Base-by-base conservation (phyloP, 1,140 invertebrate genomes). In the Drosophila repletoides region DNA sequence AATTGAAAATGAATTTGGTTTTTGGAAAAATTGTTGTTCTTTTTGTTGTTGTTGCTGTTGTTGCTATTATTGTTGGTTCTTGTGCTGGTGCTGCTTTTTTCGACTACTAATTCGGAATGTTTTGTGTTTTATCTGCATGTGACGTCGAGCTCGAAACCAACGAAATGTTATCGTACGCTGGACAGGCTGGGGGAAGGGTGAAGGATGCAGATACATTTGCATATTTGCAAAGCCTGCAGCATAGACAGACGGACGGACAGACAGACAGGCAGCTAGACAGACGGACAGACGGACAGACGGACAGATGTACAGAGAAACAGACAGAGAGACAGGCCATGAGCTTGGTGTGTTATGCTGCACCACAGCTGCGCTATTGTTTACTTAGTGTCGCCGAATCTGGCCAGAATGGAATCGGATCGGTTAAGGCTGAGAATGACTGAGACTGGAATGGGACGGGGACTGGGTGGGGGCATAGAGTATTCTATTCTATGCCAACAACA, bases 1-100 rank as follows among this genome's bases (percentile, higher is more conserved):
- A 84, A 83, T 83, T 83, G 79, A 84, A 83, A 83, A 83, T 79
- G 79, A 83, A 83, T 83, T 83, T 83, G 79, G 79, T 83, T 83
- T 83, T 63, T 53, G 19, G 31, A 58, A 41, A 66, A 75, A 66
- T 64, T 61, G 61, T 60, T 55, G 48, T 40, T 40, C 28, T 22
- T 59, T 22, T 58, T 33, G 55, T 60, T 55, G 33, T 36, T 43
- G 58, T 24, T 29, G 17, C 10, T 38, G 45, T 14, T 31, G 29
- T 58, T 59, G 43, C 26, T 24, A n/a, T 2, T 41, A 1, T 15
- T 41, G 17, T 7, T 43, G 15, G 29, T 15, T 24, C 15, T 63
- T 63, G 56, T n/a, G n/a, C n/a, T n/a, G n/a, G n/a, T 53, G 49
- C 48, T 41, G 40, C 49, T 73, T 72, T 81, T 83, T 64, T 71